phyloP scores from a whole-genome alignment of 2,113 vertebrate species.

The Dasyurus viverrinus region DNA sequence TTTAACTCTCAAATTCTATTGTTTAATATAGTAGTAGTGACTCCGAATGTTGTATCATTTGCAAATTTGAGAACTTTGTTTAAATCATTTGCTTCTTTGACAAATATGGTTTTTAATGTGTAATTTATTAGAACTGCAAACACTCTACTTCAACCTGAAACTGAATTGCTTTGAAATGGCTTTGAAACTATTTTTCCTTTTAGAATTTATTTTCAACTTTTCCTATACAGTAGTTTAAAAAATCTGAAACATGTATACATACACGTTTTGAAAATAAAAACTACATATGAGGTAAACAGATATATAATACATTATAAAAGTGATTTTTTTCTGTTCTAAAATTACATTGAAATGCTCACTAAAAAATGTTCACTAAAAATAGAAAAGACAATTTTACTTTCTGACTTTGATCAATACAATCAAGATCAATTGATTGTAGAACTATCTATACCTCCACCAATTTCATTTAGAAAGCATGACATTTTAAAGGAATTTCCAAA shows the following conservation, averaged over 20 bases:
- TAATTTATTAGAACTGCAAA: not conserved
- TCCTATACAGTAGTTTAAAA: not conserved
- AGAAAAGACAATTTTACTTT: not conserved
- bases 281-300: not conserved
- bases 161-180: not conserved
- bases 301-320: not conserved
- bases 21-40: not conserved
- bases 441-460: not conserved
- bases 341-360: slow-evolving; percentile 39
- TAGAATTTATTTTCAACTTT: slow-evolving; percentile 14
- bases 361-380: slow-evolving; percentile 9
- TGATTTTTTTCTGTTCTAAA: not conserved
- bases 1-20: slow-evolving; percentile 31
- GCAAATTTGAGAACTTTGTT: slow-evolving; percentile 12
- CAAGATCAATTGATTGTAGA: slow-evolving; percentile 18
- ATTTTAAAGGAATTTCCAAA: slow-evolving; percentile 49
- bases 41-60: slow-evolving; percentile 34
- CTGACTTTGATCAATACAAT: not conserved
- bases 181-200: not conserved
- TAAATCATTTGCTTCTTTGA: not conserved
- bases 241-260: not conserved
- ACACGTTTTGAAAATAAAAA: not conserved
- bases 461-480: not conserved
- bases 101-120: slow-evolving; percentile 17
- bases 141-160: not conserved